Conservation (phyloP, 2,113 vertebrate genomes). For the Numida meleagris region DNA sequence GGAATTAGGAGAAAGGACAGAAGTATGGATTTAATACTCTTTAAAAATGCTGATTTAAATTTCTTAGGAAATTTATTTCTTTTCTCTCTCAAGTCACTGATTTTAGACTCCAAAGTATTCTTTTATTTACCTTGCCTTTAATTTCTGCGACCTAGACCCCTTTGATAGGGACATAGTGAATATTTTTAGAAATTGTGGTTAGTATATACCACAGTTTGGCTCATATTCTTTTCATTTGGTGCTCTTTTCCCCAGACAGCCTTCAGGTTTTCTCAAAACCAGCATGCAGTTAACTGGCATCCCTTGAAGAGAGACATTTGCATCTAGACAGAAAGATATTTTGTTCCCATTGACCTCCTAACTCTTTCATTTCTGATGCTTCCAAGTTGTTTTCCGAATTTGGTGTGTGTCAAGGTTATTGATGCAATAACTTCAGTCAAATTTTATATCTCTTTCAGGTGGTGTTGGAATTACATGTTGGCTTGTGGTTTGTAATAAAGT, state of each 20-base stretch:
- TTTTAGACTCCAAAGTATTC: neutral
- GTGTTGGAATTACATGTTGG: slow-evolving; percentile 97
- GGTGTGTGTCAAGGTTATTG: neutral
- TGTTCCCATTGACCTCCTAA: neutral
- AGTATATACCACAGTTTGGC: neutral
- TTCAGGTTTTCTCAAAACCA: neutral
- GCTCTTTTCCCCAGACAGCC: neutral
- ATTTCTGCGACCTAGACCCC: neutral
- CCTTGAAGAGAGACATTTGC: neutral
- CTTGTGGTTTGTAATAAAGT: slow-evolving; percentile 98
- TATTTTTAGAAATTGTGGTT: neutral
- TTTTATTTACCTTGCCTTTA: neutral
- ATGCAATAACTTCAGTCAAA: rapidly evolving
- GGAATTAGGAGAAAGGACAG: neutral
- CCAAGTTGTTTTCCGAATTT: neutral
- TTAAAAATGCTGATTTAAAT: neutral
- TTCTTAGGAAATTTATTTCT: neutral
- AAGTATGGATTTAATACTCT: neutral
- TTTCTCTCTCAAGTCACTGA: neutral
- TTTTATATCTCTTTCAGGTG: slow-evolving; percentile 81
- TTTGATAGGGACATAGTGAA: neutral
- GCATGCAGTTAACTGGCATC: neutral
- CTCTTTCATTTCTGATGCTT: neutral
- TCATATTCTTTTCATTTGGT: neutral
- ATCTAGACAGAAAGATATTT: neutral